Conservation (phyloP, 2,113 vertebrate genomes). For the Poeciliopsis retropinna region DNA sequence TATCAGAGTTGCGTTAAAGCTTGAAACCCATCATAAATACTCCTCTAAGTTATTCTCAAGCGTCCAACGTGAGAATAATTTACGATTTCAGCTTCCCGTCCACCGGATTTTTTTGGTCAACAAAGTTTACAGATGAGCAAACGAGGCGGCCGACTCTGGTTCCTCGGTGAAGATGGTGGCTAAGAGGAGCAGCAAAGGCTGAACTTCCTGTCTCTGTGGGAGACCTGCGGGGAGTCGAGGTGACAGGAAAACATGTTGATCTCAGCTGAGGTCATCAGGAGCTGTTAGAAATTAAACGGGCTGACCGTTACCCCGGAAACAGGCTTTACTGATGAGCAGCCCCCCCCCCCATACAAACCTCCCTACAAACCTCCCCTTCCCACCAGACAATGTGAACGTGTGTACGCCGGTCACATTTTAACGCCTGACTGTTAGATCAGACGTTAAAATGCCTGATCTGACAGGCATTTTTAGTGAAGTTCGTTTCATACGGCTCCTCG, state of each 20-base stretch:
- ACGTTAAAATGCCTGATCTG: no score
- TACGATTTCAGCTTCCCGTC: not conserved
- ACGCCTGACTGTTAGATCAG: no score
- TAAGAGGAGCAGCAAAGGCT: conserved; percentile 19
- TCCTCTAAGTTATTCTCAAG: not conserved
- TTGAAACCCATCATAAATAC: not conserved
- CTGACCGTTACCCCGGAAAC: conserved; percentile 71
- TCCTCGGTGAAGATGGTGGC: not conserved
- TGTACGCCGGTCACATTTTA: not conserved
- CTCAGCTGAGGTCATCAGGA: conserved; percentile 61
- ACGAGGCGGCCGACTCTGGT: not conserved
- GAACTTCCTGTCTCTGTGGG: conserved; percentile 2
- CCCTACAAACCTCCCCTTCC: no score
- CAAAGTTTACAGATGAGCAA: not conserved
- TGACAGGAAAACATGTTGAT: conserved; percentile 55
- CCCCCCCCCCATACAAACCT: not conserved
- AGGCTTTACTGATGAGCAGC: conserved; percentile 42
- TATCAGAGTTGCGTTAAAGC: not conserved
- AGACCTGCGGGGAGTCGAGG: conserved; percentile 39
- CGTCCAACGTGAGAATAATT: not conserved
- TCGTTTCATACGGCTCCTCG: not conserved
- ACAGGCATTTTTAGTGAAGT: not conserved
- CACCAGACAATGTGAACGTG: conserved; percentile 19
- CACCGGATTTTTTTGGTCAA: not conserved
- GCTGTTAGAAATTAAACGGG: conserved; percentile 53